Base-by-base conservation (phyloP, 2,113 vertebrate species). In the Phaethon lepturus region DNA sequence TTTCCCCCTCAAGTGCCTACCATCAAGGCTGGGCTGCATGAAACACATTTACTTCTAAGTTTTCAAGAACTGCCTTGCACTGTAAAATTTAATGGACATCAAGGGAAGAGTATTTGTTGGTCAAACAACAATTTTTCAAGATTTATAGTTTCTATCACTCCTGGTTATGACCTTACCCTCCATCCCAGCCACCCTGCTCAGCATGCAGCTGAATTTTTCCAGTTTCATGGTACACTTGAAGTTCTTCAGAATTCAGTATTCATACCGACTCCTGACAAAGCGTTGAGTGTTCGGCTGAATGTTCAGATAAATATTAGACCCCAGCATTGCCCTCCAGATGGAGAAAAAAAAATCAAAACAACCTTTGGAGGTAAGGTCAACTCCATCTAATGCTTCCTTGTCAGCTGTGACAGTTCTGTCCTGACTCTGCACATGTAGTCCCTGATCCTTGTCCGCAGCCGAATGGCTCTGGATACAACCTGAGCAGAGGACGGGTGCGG, bases 171-270 rank as follows among this genome's bases (percentile, higher is more conserved):
- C 85, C 89, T 94, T 95, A 83, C 66, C 67, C 80, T 93, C 66
- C 55, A 86, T 91, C 60, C 45, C 85, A 90, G 56, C 55, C 64
- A 96, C 25, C 26, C 53, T 29, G 95, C 96, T 97, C 97, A 97
- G 96, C 95, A 95, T 92, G 96, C n/a, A 91, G 60, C 95, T 93
- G 79, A 92, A 83, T 97, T 96, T 97, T 98, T 97, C 93, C 88
- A 93, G 79, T 93, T 97, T 95, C 95, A 94, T 94, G 91, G 95
- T 84, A 95, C 83, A 73, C 87, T 96, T 92, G 52, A 94, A 95
- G 87, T 96, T 96, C 92, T 94, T 96, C 93, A 94, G 95, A 96
- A 94, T 96, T 96, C 84, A 93, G 84, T 83, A 96, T 94, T 97
- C 90, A 88, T 86, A 95, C 77, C 0, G 28, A 93, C 91, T 78